Conservation (phyloP, 2,888 invertebrate genomes). For the Scrobipalpa costella region DNA sequence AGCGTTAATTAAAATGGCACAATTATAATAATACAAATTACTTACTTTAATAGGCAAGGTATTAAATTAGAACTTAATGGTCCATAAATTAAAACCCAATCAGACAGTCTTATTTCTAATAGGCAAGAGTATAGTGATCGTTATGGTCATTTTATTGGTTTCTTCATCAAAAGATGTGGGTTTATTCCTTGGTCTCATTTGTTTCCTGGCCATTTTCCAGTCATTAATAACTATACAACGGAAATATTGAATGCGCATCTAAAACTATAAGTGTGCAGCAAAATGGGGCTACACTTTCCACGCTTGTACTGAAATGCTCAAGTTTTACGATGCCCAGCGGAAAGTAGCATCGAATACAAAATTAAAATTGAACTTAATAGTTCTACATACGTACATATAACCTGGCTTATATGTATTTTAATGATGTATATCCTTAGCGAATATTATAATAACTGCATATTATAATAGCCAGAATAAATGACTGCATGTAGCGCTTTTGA, state of each 20-base stretch:
- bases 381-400: too few species aligned
- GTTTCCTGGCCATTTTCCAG: neutral
- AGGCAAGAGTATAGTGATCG: neutral
- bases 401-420: neutral
- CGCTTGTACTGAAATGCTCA: too few species aligned
- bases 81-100: slow-evolving; percentile 31
- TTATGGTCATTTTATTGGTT: slow-evolving; percentile 5
- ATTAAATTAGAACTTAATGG: neutral
- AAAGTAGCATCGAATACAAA: too few species aligned
- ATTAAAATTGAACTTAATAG: too few species aligned
- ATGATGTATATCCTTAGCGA: neutral
- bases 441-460: neutral
- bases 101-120: slow-evolving; percentile 36
- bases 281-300: too few species aligned
- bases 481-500: neutral
- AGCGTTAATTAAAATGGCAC: slow-evolving; percentile 18
- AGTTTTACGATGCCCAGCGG: too few species aligned
- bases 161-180: neutral
- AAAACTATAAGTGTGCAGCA: too few species aligned
- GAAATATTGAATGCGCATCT: neutral
- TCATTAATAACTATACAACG: neutral
- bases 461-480: neutral
- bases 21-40: neutral
- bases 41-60: neutral
- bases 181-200: neutral